Evolutionary conservation across 2,113 vertebrate species (phyloP), one percentile per base, ranked within the genome.

Genomic region (Jacana jacana): DNA sequence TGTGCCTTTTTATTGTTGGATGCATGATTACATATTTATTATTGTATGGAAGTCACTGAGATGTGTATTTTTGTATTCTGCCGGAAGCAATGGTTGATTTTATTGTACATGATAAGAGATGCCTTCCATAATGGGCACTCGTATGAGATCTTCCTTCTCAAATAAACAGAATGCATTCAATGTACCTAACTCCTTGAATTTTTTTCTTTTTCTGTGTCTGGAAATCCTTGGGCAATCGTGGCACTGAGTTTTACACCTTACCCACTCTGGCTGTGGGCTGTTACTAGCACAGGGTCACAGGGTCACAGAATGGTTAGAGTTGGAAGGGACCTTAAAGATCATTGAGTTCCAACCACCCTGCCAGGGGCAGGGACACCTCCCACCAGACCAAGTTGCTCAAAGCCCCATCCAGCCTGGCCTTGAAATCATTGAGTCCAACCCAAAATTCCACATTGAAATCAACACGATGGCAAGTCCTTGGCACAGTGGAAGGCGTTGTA

Each of bases 31-130:
- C 92, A 98, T 99, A 99, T 99, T 99, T 99, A 99, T 99, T 99
- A 99, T 98, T 97, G 99, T 99, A 98, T 98, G 98, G 98, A 98
- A 98, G 98, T 99, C 99, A 99, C 99, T 98, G 98, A 99, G 98
- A 99, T 98, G 98, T 99, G 99, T 99, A 99, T 99, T 99, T 99
- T 99, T 99, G 99, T 99, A 99, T 99, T 98, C 98, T 98, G 98
- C 98, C 98, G 98, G 98, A 99, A 98, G 98, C 98, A 98, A 98
- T 98, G 98, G 98, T 98, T 99, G 97, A 97, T 98, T 98, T 98
- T 98, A 97, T 98, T 99, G 98, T 99, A 99, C 95, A 98, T 98
- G 97, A 95, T 84, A 93, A 97, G 96, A 98, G 98, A 98, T 98
- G 98, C 98, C 98, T 98, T 98, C 96, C 97, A 88, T 97, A 97